phyloP scores from a whole-genome alignment of 2,113 vertebrate species.

The Pedionomus torquatus region DNA sequence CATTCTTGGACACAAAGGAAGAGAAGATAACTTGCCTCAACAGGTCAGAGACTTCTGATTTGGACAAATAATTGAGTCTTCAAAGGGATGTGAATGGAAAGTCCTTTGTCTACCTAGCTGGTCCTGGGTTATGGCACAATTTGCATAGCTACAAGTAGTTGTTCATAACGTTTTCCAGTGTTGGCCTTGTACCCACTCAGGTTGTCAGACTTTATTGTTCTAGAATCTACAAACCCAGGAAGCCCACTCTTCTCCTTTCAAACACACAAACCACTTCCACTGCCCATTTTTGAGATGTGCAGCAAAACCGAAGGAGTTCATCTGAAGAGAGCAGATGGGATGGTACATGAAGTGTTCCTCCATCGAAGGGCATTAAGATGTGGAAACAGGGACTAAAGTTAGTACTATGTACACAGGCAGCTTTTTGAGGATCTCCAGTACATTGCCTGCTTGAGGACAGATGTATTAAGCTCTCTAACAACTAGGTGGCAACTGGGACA shows the following conservation, averaged over 20 bases:
- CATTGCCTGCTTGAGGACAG: not conserved
- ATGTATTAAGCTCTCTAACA: not conserved
- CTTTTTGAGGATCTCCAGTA: not conserved
- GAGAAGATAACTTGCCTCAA: not conserved
- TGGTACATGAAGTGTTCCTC: not conserved
- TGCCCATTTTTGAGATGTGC: not conserved
- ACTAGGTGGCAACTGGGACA: not conserved
- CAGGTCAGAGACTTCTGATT: not conserved
- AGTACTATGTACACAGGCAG: not conserved
- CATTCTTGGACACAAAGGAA: not conserved
- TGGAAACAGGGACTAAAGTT: not conserved
- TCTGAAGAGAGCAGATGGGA: not conserved
- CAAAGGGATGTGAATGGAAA: not conserved
- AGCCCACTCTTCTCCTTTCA: not conserved
- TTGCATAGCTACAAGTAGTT: not conserved
- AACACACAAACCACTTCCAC: not conserved
- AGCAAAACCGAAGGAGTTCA: not conserved
- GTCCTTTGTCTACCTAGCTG: not conserved
- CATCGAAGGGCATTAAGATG: not conserved
- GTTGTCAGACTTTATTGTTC: not conserved
- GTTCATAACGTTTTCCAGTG: not conserved
- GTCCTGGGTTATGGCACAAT: not conserved
- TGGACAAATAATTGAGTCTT: not conserved
- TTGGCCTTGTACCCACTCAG: not conserved
- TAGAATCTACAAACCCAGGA: not conserved